Evolutionary conservation across 2,113 vertebrate genomes (phyloP), one percentile per base, ranked within the genome.

Genomic region (Scatophagus argus): DNA sequence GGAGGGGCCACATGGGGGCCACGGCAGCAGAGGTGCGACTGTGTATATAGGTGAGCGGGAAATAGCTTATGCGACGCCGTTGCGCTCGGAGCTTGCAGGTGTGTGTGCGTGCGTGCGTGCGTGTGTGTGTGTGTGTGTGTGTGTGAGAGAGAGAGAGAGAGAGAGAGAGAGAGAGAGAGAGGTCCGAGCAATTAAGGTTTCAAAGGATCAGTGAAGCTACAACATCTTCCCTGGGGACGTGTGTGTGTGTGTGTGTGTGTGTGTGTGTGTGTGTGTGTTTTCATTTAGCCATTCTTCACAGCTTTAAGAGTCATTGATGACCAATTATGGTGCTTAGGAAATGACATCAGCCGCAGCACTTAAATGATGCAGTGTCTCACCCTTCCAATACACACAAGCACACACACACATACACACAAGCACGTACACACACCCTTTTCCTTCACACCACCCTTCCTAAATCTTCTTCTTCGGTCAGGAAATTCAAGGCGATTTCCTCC

Each of bases 321-420:
- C 89, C 89, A 89, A 80, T 87, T 89, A 83, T 83, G 85, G 83
- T 78, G 72, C 32, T 85, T 87, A 90, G 88, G 88, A 92, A 90
- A 83, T 88, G 74, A 90, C 88, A 91, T 90, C 88, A 89, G 85
- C 77, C 10, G 67, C 85, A 86, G 80, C 36, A 77, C 65, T 87
- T 88, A 83, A 88, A 87, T 80, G 82, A 89, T 88, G 86, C 89
- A 89, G 75, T 62, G 47, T 84, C 34, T 43, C n/a, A 49, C 9
- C 21, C 6, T n/a, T n/a, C n/a, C n/a, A n/a, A n/a, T n/a, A n/a
- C n/a, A n/a, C n/a, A n/a, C n/a, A n/a, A n/a, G n/a, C n/a, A n/a
- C n/a, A n/a, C n/a, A n/a, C n/a, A n/a, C n/a, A n/a, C n/a, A n/a
- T n/a, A n/a, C n/a, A n/a, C n/a, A n/a, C n/a, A n/a, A n/a, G n/a